Evolutionary conservation across 1,140 invertebrate species (phyloP), one percentile per base, ranked within the genome.

Genomic region (Pseudobourletiella spinata): DNA sequence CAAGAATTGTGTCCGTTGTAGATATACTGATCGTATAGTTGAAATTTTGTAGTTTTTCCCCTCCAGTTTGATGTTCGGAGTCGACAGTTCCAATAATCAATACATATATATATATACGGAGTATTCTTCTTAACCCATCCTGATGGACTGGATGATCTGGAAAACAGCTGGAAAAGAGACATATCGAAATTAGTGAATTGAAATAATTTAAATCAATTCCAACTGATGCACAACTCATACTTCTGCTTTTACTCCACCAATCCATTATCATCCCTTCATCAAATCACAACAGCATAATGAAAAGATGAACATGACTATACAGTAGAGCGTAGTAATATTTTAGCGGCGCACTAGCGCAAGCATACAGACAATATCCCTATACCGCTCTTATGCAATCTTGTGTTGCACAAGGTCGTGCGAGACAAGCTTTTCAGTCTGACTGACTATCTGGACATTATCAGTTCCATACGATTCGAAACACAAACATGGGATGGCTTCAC

Each of bases 101-200:
- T 42, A 42, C 35, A 42, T 14, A 14, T 14, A 42, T 42, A 42
- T 44, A 32, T n/a, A n/a, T n/a, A n/a, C n/a, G n/a, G n/a, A n/a
- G n/a, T n/a, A n/a, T 54, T 29, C 20, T 11, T n/a, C 43, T 82
- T 88, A 91, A 74, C 86, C 88, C 78, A 89, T 83, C 72, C 90
- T 80, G 76, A 95, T 90, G 71, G 90, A 89, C 77, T 95, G 92
- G 70, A 96, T 94, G 70, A 97, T 94, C 82, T 97, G 92, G 81
- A 97, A 97, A 70, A 97, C 83, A 63, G 93, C 94, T 79, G 80
- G 72, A 81, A 70, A 72, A 63, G 75, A 69, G 74, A 48, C 64
- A 70, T 59, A 52, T n/a, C 16, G 59, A 52, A 42, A 57, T 57
- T 50, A 32, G 25, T 57, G 24, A 20, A 57, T 18, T 42, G 3